A percentile compares a stretch with the other conserved stretches of the same genome.
Conservation (phyloP, 2,113 vertebrate species). For the Chitala chitala region DNA sequence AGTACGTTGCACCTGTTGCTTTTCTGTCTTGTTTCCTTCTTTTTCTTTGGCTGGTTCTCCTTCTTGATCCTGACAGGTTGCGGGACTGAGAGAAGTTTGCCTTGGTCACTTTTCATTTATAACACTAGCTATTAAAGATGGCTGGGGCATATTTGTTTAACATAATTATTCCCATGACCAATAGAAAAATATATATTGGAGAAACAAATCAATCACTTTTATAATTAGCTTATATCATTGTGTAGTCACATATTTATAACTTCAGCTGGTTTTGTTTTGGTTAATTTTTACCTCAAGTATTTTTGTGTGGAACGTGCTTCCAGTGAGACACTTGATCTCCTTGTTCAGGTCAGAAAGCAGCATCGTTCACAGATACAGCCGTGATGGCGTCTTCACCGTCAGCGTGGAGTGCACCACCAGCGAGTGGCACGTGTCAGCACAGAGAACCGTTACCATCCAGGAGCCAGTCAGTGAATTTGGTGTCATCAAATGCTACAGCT, state of each 20-base stretch:
- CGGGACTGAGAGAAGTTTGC: too few species aligned
- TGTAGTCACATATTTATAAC: too few species aligned
- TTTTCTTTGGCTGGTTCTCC: neutral
- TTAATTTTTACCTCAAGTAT: too few species aligned
- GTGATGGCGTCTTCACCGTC: constrained; percentile 70
- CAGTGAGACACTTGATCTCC: constrained; percentile 7
- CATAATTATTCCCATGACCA: too few species aligned
- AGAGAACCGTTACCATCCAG: constrained; percentile 65
- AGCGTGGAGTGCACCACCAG: constrained; percentile 79
- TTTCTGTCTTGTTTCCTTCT: neutral
- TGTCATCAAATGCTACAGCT: constrained; percentile 64
- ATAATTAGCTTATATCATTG: too few species aligned
- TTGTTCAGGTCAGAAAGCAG: constrained; percentile 61
- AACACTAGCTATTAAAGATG: too few species aligned
- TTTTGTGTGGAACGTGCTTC: neutral
- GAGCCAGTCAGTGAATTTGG: constrained; percentile 63
- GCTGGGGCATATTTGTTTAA: too few species aligned
- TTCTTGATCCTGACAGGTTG: too few species aligned
- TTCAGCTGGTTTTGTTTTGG: too few species aligned
- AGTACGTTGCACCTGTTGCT: constrained; percentile 51
- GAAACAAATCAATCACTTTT: too few species aligned
- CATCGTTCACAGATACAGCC: constrained; percentile 68
- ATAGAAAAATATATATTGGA: too few species aligned
- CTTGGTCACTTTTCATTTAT: too few species aligned
- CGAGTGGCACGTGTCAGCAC: constrained; percentile 81